Percentiles rank a stretch among this genome's conserved stretches.
Conservation (phyloP, 2,797 vertebrate species). For the Anomalospiza imberbis region DNA sequence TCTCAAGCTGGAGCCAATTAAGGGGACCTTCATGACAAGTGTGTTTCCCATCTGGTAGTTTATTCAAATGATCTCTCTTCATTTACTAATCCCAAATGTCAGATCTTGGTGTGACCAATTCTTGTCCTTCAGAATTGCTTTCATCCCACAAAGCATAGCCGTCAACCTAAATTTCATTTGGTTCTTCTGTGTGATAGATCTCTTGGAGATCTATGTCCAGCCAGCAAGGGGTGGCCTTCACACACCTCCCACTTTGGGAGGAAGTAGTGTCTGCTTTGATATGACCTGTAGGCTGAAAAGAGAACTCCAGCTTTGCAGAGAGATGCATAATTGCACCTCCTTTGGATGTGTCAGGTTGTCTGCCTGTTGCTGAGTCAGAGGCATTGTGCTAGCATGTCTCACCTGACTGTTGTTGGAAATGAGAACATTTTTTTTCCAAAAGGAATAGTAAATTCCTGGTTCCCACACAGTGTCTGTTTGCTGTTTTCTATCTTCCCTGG, state of each 20-base stretch:
- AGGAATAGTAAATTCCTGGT: neutral
- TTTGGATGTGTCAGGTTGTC: neutral
- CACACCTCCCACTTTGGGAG: neutral
- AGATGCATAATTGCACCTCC: neutral
- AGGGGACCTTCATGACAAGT: neutral
- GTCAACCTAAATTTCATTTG: neutral
- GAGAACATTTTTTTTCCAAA: neutral
- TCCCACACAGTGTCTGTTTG: neutral
- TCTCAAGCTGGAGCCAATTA: neutral
- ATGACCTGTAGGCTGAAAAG: neutral
- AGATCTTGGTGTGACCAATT: neutral
- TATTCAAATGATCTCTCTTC: slow-evolving; percentile 2
- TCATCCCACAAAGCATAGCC: neutral
- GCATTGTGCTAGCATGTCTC: neutral
- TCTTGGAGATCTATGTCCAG: neutral
- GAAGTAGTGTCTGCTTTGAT: neutral
- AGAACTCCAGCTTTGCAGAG: neutral
- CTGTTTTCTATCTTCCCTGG: neutral
- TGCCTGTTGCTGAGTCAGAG: neutral
- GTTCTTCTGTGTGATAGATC: neutral
- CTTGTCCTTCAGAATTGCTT: slow-evolving; percentile 3
- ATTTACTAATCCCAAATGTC: neutral
- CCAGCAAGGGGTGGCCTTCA: neutral
- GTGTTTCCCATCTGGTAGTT: slow-evolving; percentile 14
- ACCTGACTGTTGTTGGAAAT: neutral